These are phyloP conservation scores for Napeogenes sylphis DNA, from an alignment of 2,888 invertebrate genomes.

Conservation along the genomic window DNA sequence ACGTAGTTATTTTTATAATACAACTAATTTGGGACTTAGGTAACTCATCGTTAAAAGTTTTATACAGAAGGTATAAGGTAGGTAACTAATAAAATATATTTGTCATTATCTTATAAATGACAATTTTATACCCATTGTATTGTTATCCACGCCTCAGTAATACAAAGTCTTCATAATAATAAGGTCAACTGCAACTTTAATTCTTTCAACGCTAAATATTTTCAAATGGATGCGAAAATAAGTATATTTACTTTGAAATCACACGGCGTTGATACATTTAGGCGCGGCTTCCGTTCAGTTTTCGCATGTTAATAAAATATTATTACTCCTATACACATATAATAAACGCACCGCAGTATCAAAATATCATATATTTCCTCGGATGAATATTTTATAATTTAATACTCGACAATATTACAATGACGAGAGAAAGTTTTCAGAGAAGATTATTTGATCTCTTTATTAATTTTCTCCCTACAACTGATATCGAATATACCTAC, in stretches of 20 bases:
- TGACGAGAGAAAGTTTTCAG: no score
- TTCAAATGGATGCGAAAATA: constrained; percentile 59
- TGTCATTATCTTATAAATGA: no score
- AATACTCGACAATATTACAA: no score
- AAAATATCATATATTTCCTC: constrained; percentile 24
- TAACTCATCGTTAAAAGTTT: no score
- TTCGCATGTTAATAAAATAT: constrained; percentile 41
- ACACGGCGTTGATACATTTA: constrained; percentile 64
- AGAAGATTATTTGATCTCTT: no score
- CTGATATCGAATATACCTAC: no score
- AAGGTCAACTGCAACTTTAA: constrained; percentile 34
- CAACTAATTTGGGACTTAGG: no score
- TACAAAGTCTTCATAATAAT: constrained; percentile 4
- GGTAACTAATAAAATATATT: no score
- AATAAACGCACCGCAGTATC: constrained; percentile 24
- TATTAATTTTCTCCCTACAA: no score
- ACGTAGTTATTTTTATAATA: no score
- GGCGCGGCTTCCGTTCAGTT: constrained; percentile 57
- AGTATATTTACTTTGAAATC: constrained; percentile 63
- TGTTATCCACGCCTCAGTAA: not conserved
- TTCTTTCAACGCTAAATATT: constrained; percentile 51
- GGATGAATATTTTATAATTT: not conserved
- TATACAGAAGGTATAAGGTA: no score
- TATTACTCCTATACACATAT: constrained; percentile 22
- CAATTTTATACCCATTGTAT: no score